Conservation (phyloP, 2,797 vertebrate species). For the Sebastes iracundus region DNA sequence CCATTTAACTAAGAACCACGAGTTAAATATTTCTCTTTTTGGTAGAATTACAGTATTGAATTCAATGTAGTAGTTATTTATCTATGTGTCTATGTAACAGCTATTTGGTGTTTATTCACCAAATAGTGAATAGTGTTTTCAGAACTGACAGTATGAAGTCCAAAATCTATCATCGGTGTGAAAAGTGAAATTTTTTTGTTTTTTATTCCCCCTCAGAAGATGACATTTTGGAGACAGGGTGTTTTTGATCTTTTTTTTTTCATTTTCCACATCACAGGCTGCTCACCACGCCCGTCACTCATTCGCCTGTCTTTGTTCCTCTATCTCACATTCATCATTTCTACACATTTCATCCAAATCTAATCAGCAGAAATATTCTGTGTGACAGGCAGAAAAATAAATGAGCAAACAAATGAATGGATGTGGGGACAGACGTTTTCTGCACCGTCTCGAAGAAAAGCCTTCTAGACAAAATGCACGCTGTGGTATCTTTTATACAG, state of each 20-base stretch:
- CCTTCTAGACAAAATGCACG: not conserved
- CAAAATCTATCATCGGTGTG: not conserved
- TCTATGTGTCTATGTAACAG: not conserved
- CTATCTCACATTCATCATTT: constrained; percentile 32
- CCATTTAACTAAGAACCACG: not conserved
- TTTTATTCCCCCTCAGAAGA: not conserved
- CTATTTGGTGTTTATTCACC: not conserved
- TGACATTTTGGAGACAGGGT: constrained; percentile 4
- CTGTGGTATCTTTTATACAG: constrained; percentile 18
- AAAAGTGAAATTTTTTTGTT: not conserved
- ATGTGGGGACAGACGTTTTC: constrained; percentile 9
- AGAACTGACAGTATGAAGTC: not conserved
- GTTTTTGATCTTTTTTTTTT: constrained; percentile 24
- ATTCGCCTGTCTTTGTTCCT: constrained; percentile 9
- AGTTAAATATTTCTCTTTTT: not conserved
- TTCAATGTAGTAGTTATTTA: not conserved
- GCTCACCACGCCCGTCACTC: constrained; percentile 40
- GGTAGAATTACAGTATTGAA: not conserved
- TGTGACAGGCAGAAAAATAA: constrained; percentile 51
- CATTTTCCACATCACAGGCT: constrained; percentile 56
- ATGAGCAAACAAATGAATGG: constrained; percentile 27
- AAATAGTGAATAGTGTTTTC: not conserved
- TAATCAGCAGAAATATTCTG: constrained; percentile 41
- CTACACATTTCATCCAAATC: constrained; percentile 42
- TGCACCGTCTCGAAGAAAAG: constrained; percentile 14